Conservation (phyloP, 2,113 vertebrate species). For the Cranoglanis bouderius region DNA sequence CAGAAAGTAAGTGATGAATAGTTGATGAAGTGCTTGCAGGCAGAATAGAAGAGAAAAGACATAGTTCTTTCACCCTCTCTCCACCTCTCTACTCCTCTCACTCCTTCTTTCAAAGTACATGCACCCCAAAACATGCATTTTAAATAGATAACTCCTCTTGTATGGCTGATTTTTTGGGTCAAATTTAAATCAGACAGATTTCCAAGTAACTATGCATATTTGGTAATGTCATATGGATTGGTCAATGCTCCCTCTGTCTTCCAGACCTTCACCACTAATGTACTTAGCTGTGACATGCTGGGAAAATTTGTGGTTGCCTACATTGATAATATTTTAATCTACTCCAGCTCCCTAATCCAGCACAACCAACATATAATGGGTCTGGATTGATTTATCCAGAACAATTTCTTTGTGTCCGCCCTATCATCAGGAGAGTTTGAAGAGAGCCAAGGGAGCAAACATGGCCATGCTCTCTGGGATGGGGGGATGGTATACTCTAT, state of each 20-base stretch:
- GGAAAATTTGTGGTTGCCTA: background rate
- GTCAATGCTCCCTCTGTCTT: background rate
- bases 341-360: background rate
- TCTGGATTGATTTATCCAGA: background rate
- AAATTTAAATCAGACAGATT: background rate
- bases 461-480: background rate
- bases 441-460: background rate
- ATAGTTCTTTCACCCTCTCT: conserved; percentile 55
- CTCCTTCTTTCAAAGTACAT: conserved; percentile 17
- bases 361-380: background rate
- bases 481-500: background rate
- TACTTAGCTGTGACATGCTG: background rate
- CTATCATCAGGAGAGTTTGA: background rate
- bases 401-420: background rate
- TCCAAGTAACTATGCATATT: background rate
- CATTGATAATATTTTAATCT: background rate
- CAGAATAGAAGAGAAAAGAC: conserved; percentile 68
- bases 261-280: background rate
- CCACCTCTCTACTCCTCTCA: conserved; percentile 5
- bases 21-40: conserved; percentile 75
- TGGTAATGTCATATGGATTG: background rate
- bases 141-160: background rate
- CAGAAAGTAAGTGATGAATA: conserved; percentile 71
- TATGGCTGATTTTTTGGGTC: background rate
- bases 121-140: background rate